phyloP scores from a whole-genome alignment of 2,888 invertebrate species.

The Erpobdella octoculata region DNA sequence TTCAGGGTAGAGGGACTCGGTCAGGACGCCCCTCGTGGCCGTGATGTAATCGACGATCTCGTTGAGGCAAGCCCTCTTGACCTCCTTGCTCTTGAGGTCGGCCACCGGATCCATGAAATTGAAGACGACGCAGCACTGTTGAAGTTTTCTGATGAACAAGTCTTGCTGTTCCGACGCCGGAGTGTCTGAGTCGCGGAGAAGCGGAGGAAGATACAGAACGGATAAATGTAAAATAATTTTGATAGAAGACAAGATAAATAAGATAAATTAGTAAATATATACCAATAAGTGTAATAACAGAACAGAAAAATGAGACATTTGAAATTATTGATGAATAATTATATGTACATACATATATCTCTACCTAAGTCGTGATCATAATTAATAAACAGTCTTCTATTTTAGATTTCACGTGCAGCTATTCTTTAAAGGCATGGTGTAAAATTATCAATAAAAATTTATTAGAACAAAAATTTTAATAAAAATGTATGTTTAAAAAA shows the following conservation, averaged over 20 bases:
- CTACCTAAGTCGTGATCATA: too few relatives aligned
- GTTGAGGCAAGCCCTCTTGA: slow-evolving; percentile 89
- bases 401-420: background rate
- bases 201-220: background rate
- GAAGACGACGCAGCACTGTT: slow-evolving; percentile 96
- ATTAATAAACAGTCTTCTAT: background rate
- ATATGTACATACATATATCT: too few relatives aligned
- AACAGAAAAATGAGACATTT: too few relatives aligned
- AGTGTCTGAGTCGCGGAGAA: slow-evolving; percentile 46
- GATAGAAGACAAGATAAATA: too few relatives aligned
- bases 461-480: too few relatives aligned
- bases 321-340: too few relatives aligned
- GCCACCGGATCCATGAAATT: slow-evolving; percentile 95
- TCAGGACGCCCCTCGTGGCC: slow-evolving; percentile 79
- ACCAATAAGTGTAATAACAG: too few relatives aligned
- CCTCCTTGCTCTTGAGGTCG: slow-evolving; percentile 97
- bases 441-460: too few relatives aligned
- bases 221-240: too few relatives aligned
- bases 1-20: slow-evolving; percentile 94
- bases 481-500: background rate
- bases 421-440: too few relatives aligned
- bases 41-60: slow-evolving; percentile 95
- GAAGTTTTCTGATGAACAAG: slow-evolving; percentile 87
- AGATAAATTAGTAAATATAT: too few relatives aligned
- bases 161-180: slow-evolving; percentile 85